A percentile compares a stretch with the other conserved stretches of the same genome.
Evolutionary conservation across 1,140 invertebrate species (phyloP).

Genomic region (Nautilus pompilius): DNA sequence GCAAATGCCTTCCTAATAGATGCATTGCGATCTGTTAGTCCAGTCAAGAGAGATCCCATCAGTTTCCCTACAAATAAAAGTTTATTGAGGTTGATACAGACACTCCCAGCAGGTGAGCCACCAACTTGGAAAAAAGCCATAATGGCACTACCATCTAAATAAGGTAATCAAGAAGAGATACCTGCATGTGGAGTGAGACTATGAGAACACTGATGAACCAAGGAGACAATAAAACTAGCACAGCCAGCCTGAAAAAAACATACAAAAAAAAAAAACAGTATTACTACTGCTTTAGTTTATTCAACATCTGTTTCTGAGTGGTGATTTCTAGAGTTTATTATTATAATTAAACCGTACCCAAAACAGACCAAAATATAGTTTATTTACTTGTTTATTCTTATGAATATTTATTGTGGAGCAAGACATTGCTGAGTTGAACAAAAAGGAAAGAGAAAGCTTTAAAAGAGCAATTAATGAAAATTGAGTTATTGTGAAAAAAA

Average conservation of each 20-base stretch:
- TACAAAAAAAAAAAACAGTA: neutral
- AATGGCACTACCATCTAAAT: neutral
- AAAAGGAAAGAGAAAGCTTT: too few relatives aligned
- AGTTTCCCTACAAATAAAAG: conserved; percentile 66
- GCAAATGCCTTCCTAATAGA: conserved; percentile 81
- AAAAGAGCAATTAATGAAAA: too few relatives aligned
- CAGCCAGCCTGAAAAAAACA: conserved; percentile 64
- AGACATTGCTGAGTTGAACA: too few relatives aligned
- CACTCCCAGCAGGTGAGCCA: neutral
- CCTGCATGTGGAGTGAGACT: conserved; percentile 67
- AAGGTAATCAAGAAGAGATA: conserved; percentile 31
- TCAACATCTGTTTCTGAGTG: too few relatives aligned
- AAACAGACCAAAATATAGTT: too few relatives aligned
- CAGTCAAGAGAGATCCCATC: conserved; percentile 71
- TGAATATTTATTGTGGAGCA: too few relatives aligned
- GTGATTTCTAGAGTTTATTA: too few relatives aligned
- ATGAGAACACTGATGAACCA: conserved; percentile 63
- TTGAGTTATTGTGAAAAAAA: too few relatives aligned
- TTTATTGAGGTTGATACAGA: neutral
- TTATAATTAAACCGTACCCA: too few relatives aligned
- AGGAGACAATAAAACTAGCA: conserved; percentile 76
- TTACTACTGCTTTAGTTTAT: too few relatives aligned
- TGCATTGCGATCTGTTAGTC: conserved; percentile 78
- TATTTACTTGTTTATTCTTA: too few relatives aligned
- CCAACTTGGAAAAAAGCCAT: neutral